These are phyloP conservation scores for Sarcophaga carnaria DNA, from an alignment of 2,888 invertebrate species.

Conservation along the genomic window DNA sequence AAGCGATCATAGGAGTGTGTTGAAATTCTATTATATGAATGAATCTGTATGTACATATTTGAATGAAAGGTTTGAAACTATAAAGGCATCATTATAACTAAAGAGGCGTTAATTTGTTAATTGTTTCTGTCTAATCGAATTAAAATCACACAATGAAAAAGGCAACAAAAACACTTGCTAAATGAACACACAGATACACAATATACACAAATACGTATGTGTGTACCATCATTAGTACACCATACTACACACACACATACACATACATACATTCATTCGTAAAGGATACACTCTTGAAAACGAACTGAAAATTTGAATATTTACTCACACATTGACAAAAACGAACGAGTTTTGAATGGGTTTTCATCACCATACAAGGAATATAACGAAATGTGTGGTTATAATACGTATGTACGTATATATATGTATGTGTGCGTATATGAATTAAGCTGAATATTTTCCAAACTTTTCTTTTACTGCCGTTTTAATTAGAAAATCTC, in stretches of 20 bases:
- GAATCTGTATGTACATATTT: not conserved
- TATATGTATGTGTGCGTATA: slow-evolving; percentile 4
- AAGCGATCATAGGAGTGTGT: not conserved
- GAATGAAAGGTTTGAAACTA: slow-evolving; percentile 28
- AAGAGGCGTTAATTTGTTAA: slow-evolving; percentile 82
- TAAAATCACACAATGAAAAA: slow-evolving; percentile 79
- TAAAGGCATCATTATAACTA: slow-evolving; percentile 62
- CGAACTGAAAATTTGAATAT: not conserved
- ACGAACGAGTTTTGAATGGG: no score
- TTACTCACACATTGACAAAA: not conserved
- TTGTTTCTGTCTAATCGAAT: slow-evolving; percentile 82
- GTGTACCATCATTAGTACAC: not conserved
- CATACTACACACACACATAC: slow-evolving; percentile 2
- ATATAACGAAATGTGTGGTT: slow-evolving; percentile 11
- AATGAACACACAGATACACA: slow-evolving; percentile 42
- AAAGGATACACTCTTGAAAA: slow-evolving; percentile 8
- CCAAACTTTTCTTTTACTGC: slow-evolving; percentile 65
- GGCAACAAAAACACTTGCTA: slow-evolving; percentile 61
- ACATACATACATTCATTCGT: slow-evolving; percentile 37
- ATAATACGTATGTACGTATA: not conserved
- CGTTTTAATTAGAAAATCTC: slow-evolving; percentile 77
- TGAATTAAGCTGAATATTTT: slow-evolving; percentile 60
- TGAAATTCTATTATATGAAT: not conserved
- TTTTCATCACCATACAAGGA: not conserved
- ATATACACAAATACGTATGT: not conserved